Percentiles rank a stretch among this genome's conserved stretches.
Conservation (phyloP, 2,113 vertebrate genomes). For the Neolamprologus kungweensis region DNA sequence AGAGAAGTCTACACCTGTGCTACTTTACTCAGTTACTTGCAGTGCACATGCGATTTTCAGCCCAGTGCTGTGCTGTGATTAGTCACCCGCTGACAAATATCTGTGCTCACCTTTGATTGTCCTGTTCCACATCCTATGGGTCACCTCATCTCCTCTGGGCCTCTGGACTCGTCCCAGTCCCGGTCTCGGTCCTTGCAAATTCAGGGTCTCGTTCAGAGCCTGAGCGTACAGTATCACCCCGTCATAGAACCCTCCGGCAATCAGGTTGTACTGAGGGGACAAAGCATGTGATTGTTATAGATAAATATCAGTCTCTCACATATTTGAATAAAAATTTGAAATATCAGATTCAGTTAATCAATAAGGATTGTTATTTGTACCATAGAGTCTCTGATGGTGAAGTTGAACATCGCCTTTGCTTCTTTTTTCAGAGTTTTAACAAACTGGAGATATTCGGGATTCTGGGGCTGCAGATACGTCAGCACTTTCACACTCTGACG, state of each 20-base stretch:
- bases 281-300: background rate
- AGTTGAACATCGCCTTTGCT: conserved; percentile 73
- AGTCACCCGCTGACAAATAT: background rate
- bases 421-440: conserved; percentile 67
- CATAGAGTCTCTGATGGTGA: conserved; percentile 77
- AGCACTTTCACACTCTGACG: conserved; percentile 82
- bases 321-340: background rate
- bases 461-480: conserved; percentile 78
- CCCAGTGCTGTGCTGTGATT: background rate
- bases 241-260: conserved; percentile 89
- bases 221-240: conserved; percentile 84
- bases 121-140: conserved; percentile 82
- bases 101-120: conserved; percentile 77
- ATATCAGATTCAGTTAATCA: background rate
- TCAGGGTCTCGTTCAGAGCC: conserved; percentile 84
- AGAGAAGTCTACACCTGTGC: background rate
- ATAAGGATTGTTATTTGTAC: conserved; percentile 35
- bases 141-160: conserved; percentile 30
- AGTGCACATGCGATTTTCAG: background rate
- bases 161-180: conserved; percentile 6
- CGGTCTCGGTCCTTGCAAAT: conserved; percentile 47
- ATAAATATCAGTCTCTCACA: background rate
- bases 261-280: conserved; percentile 72
- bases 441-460: conserved; percentile 75
- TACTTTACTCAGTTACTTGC: background rate